phyloP scores from a whole-genome alignment of 2,797 vertebrate genomes.

The Sitta carolinensis region DNA sequence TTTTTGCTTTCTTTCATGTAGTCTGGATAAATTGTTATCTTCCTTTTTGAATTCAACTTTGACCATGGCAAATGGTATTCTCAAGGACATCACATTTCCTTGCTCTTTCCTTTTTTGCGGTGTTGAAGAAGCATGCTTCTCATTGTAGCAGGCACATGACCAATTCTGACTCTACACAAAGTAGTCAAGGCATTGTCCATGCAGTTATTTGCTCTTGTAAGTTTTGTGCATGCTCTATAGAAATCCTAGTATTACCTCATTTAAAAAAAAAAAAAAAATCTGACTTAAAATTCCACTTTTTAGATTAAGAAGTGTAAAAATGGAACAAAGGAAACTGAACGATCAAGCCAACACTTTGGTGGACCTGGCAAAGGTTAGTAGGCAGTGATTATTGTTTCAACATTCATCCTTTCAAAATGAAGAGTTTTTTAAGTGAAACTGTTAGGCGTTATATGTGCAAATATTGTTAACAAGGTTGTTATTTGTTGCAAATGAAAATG shows the following conservation, averaged over 20 bases:
- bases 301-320: conserved; percentile 99
- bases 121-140: conserved; percentile 90
- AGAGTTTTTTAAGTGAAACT: not conserved
- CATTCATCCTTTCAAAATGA: not conserved
- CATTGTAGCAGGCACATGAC: conserved; percentile 85
- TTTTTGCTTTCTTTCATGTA: conserved; percentile 80
- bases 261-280: not conserved
- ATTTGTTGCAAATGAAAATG: not conserved
- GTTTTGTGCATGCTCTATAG: conserved; percentile 88
- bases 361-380: conserved; percentile 98
- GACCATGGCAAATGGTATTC: conserved; percentile 69
- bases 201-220: conserved; percentile 78
- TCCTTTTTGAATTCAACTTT: conserved; percentile 70
- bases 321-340: conserved; percentile 99
- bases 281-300: conserved; percentile 87
- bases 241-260: conserved; percentile 66
- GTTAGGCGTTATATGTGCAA: not conserved
- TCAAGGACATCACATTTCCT: conserved; percentile 78
- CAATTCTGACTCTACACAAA: conserved; percentile 69
- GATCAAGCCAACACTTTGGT: conserved; percentile 99
- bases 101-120: conserved; percentile 78
- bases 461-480: not conserved
- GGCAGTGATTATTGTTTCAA: not conserved
- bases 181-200: conserved; percentile 86
- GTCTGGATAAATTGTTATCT: conserved; percentile 68